Conservation (phyloP, 2,888 invertebrate species). For the Nephrotoma appendiculata region DNA sequence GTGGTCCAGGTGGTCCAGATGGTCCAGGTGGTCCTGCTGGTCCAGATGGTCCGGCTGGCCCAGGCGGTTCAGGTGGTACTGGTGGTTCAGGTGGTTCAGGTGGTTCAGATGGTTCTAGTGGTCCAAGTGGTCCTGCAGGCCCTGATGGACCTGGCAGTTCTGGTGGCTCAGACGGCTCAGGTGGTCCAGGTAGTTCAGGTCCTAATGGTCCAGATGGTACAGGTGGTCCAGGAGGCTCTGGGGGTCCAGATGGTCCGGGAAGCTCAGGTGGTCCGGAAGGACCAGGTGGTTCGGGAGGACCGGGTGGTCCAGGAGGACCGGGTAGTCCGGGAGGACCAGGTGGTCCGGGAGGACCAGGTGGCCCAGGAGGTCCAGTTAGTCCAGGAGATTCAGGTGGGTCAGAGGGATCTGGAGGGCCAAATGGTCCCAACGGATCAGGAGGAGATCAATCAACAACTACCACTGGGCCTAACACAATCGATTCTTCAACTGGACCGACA, state of each 20-base stretch:
- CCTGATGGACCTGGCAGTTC: neutral
- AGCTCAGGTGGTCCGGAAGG: constrained; percentile 1
- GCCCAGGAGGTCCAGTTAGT: constrained; percentile 15
- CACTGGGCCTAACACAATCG: constrained; percentile 8
- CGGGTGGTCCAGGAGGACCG: constrained; percentile 9
- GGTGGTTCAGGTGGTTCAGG: constrained; percentile 15
- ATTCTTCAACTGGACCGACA: neutral
- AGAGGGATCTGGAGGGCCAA: constrained; percentile 13
- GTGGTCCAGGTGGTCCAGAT: neutral
- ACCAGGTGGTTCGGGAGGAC: neutral
- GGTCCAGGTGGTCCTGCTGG: neutral
- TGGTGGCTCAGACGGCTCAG: neutral
- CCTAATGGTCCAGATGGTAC: neutral
- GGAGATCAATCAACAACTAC: constrained; percentile 8
- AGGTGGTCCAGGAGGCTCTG: neutral
- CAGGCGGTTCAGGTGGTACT: constrained; percentile 9
- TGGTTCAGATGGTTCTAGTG: constrained; percentile 10
- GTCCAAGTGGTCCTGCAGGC: constrained; percentile 12
- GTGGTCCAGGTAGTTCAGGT: neutral
- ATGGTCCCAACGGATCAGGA: constrained; percentile 10
- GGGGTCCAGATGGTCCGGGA: neutral
- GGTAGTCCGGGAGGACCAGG: neutral
- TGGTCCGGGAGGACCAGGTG: constrained; percentile 8
- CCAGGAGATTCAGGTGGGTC: constrained; percentile 10
- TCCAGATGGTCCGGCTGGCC: neutral